Conservation (phyloP, 2,888 invertebrate species). For the Lacanobia wlatinum region DNA sequence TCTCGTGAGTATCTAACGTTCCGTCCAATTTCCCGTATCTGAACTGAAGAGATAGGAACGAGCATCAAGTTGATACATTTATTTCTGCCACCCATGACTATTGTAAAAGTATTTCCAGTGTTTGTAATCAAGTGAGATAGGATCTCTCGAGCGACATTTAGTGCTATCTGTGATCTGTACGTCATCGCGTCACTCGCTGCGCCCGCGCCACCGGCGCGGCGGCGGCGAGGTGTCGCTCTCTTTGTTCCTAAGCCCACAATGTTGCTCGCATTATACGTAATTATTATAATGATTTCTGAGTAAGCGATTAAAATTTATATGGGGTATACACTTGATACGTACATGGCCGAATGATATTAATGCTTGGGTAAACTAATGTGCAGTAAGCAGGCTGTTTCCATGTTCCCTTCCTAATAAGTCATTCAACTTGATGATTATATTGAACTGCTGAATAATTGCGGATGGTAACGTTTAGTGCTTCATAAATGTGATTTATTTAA, state of each 20-base stretch:
- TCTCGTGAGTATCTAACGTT: conserved; percentile 16
- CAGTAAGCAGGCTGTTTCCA: conserved; percentile 54
- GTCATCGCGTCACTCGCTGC: conserved; percentile 39
- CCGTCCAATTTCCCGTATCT: conserved; percentile 37
- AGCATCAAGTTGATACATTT: conserved; percentile 42
- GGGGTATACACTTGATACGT: conserved; percentile 58
- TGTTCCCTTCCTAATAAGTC: conserved; percentile 55
- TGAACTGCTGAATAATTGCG: conserved; percentile 48
- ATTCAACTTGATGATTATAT: conserved; percentile 46
- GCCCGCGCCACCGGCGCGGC: conserved; percentile 51
- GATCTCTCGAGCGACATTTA: conserved; percentile 64
- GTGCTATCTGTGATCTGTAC: conserved; percentile 60
- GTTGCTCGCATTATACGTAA: conserved; percentile 70
- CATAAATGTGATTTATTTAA: conserved; percentile 42
- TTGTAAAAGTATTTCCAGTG: conserved; percentile 60
- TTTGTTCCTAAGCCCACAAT: conserved; percentile 70
- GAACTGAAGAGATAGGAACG: conserved; percentile 20
- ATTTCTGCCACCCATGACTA: conserved; percentile 61
- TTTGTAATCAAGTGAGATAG: conserved; percentile 63
- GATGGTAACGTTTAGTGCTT: conserved; percentile 11
- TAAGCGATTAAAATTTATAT: conserved; percentile 67
- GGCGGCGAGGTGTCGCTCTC: conserved; percentile 65
- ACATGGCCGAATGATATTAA: conserved; percentile 61
- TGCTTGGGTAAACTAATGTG: conserved; percentile 58
- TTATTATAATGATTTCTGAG: conserved; percentile 72